A percentile compares a stretch with the other conserved stretches of the same genome.
Conservation (phyloP, 2,888 invertebrate species). For the Gastrophysa polygoni region DNA sequence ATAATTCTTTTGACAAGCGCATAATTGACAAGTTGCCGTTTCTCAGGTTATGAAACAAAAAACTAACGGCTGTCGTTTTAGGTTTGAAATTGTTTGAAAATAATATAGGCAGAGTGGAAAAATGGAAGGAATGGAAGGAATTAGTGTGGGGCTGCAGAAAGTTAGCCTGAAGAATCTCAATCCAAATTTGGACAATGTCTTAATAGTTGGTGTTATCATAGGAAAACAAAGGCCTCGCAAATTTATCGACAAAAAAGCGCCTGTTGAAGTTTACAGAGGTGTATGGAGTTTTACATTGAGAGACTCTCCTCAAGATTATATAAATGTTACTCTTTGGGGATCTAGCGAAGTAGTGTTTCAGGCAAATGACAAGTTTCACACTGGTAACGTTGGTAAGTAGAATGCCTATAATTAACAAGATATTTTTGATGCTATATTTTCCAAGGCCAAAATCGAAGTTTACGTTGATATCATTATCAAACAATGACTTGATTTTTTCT, state of each 20-base stretch:
- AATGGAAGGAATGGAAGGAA: conserved; percentile 16
- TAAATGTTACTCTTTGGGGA: conserved; percentile 81
- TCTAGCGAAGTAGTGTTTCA: conserved; percentile 66
- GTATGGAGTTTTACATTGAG: conserved; percentile 79
- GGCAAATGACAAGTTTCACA: conserved; percentile 67
- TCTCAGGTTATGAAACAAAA: not conserved
- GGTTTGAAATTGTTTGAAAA: not conserved
- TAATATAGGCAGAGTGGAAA: no score
- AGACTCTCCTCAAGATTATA: conserved; percentile 73
- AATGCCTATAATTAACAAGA: no score
- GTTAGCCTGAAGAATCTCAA: conserved; percentile 48
- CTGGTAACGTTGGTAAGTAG: conserved; percentile 71
- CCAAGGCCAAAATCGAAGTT: no score
- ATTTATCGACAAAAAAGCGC: conserved; percentile 61
- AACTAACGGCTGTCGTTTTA: not conserved
- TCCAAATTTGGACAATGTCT: conserved; percentile 47
- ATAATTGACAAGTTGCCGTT: no score
- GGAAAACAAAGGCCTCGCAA: conserved; percentile 67
- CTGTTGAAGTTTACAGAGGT: conserved; percentile 66
- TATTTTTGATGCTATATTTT: no score
- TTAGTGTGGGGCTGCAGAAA: conserved; percentile 44
- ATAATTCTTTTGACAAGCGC: no score
- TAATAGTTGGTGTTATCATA: conserved; percentile 67
- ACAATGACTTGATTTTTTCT: no score
- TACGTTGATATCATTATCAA: no score